A percentile compares a stretch with the other conserved stretches of the same genome.
Evolutionary conservation across 2,113 vertebrate genomes (phyloP).

Genomic region (Myotis brandtii): DNA sequence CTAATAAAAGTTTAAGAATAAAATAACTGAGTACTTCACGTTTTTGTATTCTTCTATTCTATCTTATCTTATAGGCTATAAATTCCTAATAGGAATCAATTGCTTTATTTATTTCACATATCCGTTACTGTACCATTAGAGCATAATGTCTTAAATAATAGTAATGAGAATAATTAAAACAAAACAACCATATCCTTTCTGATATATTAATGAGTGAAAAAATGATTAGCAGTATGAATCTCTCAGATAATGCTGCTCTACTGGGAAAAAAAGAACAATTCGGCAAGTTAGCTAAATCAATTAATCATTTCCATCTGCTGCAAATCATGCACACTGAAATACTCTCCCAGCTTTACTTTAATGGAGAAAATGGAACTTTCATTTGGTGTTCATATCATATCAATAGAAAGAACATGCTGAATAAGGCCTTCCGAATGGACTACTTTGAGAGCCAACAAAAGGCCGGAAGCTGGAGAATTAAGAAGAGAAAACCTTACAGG

Average conservation of each 20-base stretch:
- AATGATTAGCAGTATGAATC: conserved; percentile 54
- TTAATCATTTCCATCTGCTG: conserved; percentile 76
- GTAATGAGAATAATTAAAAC: conserved; percentile 72
- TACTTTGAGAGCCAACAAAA: conserved; percentile 67
- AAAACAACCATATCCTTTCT: conserved; percentile 59
- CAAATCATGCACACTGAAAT: conserved; percentile 49
- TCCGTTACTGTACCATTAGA: conserved; percentile 42
- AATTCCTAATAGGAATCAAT: conserved; percentile 53
- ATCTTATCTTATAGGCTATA: conserved; percentile 16
- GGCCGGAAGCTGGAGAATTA: conserved; percentile 67
- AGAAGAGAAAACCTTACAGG: conserved; percentile 68
- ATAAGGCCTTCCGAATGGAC: conserved; percentile 56
- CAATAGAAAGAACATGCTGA: conserved; percentile 74
- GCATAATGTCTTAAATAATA: conserved; percentile 63
- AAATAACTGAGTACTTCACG: conserved; percentile 46
- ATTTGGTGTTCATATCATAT: conserved; percentile 67
- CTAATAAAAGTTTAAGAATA: conserved; percentile 44
- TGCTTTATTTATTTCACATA: conserved; percentile 56
- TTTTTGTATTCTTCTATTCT: conserved; percentile 48
- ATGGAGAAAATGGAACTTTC: conserved; percentile 69
- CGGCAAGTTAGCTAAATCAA: conserved; percentile 68
- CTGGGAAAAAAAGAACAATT: conserved; percentile 55
- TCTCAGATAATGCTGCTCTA: conserved; percentile 42
- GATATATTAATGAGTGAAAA: conserved; percentile 34
- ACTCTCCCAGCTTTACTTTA: conserved; percentile 43